A percentile compares a stretch with the other conserved stretches of the same genome.
Evolutionary conservation across 2,113 vertebrate genomes (phyloP).

Genomic region (Kryptolebias marmoratus): DNA sequence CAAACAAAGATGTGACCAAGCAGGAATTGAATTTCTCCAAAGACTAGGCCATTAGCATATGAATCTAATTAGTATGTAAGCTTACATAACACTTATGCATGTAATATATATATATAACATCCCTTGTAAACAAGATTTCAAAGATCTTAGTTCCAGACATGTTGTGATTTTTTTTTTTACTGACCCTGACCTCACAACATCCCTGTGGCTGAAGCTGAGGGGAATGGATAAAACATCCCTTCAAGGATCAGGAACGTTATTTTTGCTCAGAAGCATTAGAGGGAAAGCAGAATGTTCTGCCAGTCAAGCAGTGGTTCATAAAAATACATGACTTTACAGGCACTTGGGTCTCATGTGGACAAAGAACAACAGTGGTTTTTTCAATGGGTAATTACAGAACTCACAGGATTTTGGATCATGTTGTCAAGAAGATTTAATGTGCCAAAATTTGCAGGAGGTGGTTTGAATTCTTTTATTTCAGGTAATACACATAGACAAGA

Average conservation of each 20-base stretch:
- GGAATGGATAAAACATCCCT: neutral
- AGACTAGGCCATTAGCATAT: neutral
- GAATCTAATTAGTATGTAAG: neutral
- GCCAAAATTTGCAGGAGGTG: neutral
- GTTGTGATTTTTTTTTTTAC: neutral
- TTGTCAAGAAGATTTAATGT: neutral
- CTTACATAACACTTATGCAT: too few relatives aligned
- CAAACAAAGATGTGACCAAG: neutral
- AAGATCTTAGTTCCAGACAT: neutral
- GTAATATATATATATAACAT: too few relatives aligned
- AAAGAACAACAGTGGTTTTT: neutral
- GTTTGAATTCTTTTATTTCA: neutral
- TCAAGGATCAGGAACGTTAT: constrained; percentile 16
- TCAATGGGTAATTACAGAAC: neutral
- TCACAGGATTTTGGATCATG: neutral
- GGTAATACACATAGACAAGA: neutral
- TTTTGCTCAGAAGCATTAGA: constrained; percentile 13
- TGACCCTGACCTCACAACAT: constrained; percentile 16
- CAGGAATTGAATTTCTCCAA: neutral
- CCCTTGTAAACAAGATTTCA: neutral
- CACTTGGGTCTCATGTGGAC: neutral
- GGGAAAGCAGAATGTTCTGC: neutral
- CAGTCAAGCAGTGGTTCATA: neutral
- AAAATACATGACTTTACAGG: neutral
- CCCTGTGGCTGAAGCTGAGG: neutral